Evolutionary conservation across 2,888 invertebrate genomes (phyloP), one percentile per base, ranked within the genome.

Genomic region (Macroteleia sp.): DNA sequence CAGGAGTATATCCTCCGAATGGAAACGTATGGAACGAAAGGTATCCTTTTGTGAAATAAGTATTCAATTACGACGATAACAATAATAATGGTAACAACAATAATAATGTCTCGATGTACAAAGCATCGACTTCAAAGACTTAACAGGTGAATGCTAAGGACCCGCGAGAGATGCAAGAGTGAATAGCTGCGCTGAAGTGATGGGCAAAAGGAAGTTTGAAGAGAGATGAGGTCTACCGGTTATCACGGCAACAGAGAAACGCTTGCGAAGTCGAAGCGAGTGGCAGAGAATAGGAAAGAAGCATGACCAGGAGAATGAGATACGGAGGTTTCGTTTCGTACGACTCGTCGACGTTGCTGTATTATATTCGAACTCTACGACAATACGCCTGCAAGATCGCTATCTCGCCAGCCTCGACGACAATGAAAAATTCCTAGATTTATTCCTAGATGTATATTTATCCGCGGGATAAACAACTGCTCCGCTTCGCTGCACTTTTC

Each of bases 41-140:
- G 76, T 81, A 71, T 82, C 80, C 78, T 66, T 82, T 59, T 62
- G 73, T 78, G 82, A 86, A 83, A 85, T 84, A 85, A 87, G 82
- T 85, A 88, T 88, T 87, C 83, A 87, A 88, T 88, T 85, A 87
- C 81, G 81, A 86, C 83, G 84, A 86, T 87, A 87, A 87, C 46
- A 69, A 59, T 36, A 59, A 64, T 66, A 57, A 73, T 56, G 34
- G 41, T 83, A 86, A 87, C 87, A 86, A 87, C 61, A 57, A 69
- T 50, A 67, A 64, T 76, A 59, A 64, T 52, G 57, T 80, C 79
- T 83, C 83, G 81, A 83, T 82, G 81, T 82, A 86, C 84, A 86
- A 87, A 85, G 87, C 83, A 64, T 74, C 73, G 84, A 79, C 82
- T 84, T 87, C 82, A 86, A 86, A 87, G 84, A 81, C 73, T 80